These are phyloP conservation scores for Pedicia rivosa DNA, from an alignment of 2,888 invertebrate genomes.

Conservation along the genomic window DNA sequence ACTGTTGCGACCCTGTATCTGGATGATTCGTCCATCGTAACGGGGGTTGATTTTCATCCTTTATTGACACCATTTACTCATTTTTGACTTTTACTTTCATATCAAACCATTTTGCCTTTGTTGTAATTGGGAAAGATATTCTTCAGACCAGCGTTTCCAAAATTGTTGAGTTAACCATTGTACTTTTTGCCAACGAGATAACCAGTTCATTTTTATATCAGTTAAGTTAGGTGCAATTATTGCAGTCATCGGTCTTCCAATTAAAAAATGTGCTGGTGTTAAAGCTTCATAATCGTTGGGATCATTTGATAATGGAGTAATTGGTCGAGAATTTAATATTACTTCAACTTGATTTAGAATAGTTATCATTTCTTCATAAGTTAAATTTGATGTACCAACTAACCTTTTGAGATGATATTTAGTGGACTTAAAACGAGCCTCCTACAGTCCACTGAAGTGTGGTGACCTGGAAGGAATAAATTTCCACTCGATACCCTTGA, in stretches of 20 bases:
- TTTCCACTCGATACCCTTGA: conserved; percentile 15
- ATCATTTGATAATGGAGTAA: conserved; percentile 10
- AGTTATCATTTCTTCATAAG: conserved; percentile 15
- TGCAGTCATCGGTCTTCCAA: conserved; percentile 1
- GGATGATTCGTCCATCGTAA: no score
- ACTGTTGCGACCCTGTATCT: no score
- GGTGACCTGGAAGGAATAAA: conserved; percentile 17
- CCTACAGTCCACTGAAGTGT: conserved; percentile 19
- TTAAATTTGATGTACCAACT: conserved; percentile 12
- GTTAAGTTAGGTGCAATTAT: conserved; percentile 13
- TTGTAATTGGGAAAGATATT: conserved; percentile 15
- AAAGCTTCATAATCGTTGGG: background rate
- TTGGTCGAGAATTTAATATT: conserved; percentile 14
- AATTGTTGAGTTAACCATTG: conserved; percentile 14
- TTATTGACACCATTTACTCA: no score
- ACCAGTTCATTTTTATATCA: conserved; percentile 8
- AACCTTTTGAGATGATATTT: conserved; percentile 16
- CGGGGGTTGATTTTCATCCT: no score
- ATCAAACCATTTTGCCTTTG: no score
- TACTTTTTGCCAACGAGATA: conserved; percentile 14
- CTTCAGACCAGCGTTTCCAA: conserved; percentile 14
- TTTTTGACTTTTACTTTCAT: no score
- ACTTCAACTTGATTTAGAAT: conserved; percentile 14
- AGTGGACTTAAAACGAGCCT: conserved; percentile 16
- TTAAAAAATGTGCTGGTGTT: conserved; percentile 2